A percentile compares a stretch with the other conserved stretches of the same genome.
phyloP scores from a whole-genome alignment of 2,797 vertebrate genomes.

The Malurus splendens region DNA sequence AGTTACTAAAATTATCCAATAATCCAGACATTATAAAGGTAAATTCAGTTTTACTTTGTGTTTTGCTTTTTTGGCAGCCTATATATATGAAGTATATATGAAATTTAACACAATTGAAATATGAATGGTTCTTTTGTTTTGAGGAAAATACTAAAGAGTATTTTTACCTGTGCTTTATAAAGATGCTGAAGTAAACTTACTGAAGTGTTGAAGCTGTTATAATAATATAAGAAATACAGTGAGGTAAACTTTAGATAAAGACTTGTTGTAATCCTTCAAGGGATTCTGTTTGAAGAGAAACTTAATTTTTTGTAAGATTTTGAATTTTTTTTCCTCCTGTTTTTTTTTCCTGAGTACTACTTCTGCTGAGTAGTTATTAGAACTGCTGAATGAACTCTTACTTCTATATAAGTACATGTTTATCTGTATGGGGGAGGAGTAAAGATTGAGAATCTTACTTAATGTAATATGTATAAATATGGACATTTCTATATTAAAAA shows the following conservation, averaged over 20 bases:
- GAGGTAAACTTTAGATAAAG: not conserved
- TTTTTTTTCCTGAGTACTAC: not conserved
- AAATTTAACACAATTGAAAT: not conserved
- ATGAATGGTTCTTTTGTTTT: not conserved
- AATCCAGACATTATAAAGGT: constrained; percentile 95
- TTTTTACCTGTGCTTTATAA: not conserved
- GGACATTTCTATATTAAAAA: not conserved
- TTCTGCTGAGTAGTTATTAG: not conserved
- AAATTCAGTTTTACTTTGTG: not conserved
- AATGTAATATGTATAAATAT: not conserved
- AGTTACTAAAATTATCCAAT: constrained; percentile 84
- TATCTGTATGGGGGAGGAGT: accelerated
- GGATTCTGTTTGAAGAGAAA: not conserved
- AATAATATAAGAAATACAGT: not conserved
- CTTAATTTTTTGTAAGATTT: not conserved
- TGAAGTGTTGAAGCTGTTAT: not conserved
- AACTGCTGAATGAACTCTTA: not conserved
- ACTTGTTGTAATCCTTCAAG: not conserved
- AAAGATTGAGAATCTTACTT: not conserved
- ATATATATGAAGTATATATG: not conserved
- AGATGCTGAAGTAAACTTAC: not conserved
- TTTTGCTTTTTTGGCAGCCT: not conserved
- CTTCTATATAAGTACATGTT: not conserved
- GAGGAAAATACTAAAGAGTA: not conserved
- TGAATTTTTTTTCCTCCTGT: accelerated